These are phyloP conservation scores for Nipponacmea schrenckii DNA, from an alignment of 2,888 invertebrate genomes.

Conservation along the genomic window DNA sequence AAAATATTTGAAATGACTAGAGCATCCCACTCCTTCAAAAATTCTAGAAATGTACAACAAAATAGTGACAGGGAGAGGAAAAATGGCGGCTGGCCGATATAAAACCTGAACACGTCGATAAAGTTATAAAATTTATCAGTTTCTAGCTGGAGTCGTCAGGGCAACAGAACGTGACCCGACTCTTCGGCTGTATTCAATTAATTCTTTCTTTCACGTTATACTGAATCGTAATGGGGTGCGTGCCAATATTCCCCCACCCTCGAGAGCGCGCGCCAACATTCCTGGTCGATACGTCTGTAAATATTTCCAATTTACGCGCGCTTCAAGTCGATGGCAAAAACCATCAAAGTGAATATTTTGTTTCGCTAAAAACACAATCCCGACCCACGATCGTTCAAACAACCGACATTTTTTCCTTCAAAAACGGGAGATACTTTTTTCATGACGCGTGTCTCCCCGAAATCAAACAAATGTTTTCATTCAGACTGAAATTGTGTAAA, in stretches of 20 bases:
- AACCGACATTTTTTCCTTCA: background rate
- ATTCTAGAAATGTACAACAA: too few relatives aligned
- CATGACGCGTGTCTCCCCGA: background rate
- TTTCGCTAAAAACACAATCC: background rate
- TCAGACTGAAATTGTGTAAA: too few relatives aligned
- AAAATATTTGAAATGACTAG: too few relatives aligned
- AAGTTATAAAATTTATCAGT: too few relatives aligned
- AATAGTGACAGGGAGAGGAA: too few relatives aligned
- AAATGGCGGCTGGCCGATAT: too few relatives aligned
- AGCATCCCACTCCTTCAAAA: too few relatives aligned
- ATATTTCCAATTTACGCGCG: background rate
- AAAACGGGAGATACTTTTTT: background rate
- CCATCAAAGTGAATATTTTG: background rate
- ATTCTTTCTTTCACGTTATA: background rate
- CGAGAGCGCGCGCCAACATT: constrained; percentile 6
- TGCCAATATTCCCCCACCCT: constrained; percentile 4
- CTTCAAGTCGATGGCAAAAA: background rate
- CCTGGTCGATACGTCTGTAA: constrained; percentile 7
- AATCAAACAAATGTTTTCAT: too few relatives aligned
- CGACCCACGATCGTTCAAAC: background rate
- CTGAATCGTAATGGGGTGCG: constrained; percentile 9
- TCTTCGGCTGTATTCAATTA: background rate
- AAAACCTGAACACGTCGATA: too few relatives aligned
- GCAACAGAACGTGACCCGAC: too few relatives aligned
- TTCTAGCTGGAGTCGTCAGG: too few relatives aligned